Conservation (phyloP, 2,888 invertebrate species). For the Catocala sponsa region DNA sequence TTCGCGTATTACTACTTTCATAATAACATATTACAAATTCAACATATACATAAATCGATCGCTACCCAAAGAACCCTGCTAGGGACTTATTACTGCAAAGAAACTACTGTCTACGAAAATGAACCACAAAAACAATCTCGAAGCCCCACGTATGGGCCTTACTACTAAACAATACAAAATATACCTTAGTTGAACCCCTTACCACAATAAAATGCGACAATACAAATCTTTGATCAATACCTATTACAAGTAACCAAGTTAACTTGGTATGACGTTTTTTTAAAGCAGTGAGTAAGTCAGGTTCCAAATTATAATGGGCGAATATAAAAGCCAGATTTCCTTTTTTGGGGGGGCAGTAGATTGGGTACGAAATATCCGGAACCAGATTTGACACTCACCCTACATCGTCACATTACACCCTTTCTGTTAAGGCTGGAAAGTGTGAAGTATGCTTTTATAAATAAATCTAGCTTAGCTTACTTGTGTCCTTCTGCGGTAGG, state of each 20-base stretch:
- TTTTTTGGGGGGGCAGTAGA: constrained; percentile 70
- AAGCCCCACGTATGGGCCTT: constrained; percentile 24
- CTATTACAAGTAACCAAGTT: constrained; percentile 54
- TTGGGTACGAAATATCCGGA: constrained; percentile 73
- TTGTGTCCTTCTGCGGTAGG: too few relatives aligned
- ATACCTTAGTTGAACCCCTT: constrained; percentile 37
- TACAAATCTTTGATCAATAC: constrained; percentile 61
- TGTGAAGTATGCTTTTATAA: constrained; percentile 52
- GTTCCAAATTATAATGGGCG: constrained; percentile 55
- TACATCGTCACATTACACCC: constrained; percentile 74
- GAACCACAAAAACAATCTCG: constrained; percentile 9
- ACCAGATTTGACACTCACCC: constrained; percentile 77
- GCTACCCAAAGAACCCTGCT: neutral
- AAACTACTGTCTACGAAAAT: neutral
- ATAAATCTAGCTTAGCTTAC: neutral
- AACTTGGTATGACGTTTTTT: constrained; percentile 11
- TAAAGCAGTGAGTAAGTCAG: constrained; percentile 16
- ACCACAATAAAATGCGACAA: constrained; percentile 52
- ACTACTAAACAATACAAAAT: constrained; percentile 44
- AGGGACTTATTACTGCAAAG: neutral
- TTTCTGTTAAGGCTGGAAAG: constrained; percentile 52
- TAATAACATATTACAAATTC: too few relatives aligned
- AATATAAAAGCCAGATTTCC: constrained; percentile 64
- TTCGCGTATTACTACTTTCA: too few relatives aligned
- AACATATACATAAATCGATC: too few relatives aligned